Evolutionary conservation across 1,140 invertebrate species (phyloP).

Genomic region (Oscheius sp.): DNA sequence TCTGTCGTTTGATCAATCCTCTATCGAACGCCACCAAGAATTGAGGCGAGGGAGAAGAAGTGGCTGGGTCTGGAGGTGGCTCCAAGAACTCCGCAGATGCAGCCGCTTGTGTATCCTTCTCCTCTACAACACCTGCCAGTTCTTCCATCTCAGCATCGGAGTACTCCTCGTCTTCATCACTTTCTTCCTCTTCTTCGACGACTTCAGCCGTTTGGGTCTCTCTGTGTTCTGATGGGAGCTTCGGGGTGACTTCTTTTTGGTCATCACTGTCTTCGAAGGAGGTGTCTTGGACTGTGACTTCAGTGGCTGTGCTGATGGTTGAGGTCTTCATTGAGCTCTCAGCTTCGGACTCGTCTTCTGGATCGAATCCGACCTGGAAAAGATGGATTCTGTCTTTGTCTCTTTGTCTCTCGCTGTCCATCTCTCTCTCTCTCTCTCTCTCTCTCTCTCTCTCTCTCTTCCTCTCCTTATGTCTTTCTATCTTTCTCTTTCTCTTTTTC

Average conservation of each 20-base stretch:
- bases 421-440: background rate
- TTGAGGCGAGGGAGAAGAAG: slow-evolving; percentile 29
- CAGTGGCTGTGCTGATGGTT: slow-evolving; percentile 29
- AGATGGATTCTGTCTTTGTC: background rate
- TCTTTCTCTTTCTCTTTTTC: background rate
- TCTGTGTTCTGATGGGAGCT: slow-evolving; percentile 12
- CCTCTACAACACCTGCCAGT: slow-evolving; percentile 57
- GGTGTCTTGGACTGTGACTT: slow-evolving; percentile 36
- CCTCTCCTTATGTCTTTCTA: slow-evolving; percentile 15
- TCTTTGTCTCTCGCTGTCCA: too few species aligned
- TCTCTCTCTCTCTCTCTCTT: slow-evolving; percentile 12
- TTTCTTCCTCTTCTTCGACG: slow-evolving; percentile 41
- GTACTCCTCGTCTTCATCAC: slow-evolving; percentile 52
- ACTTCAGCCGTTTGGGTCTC: slow-evolving; percentile 24
- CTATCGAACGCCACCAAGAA: slow-evolving; percentile 54
- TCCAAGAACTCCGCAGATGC: slow-evolving; percentile 5
- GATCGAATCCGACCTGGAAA: slow-evolving; percentile 32
- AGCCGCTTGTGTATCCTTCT: slow-evolving; percentile 1
- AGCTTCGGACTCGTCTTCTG: slow-evolving; percentile 18
- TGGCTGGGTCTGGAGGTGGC: slow-evolving; percentile 47
- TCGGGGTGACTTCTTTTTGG: slow-evolving; percentile 22
- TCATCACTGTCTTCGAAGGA: slow-evolving; percentile 42
- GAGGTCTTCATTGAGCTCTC: slow-evolving; percentile 26
- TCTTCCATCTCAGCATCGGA: slow-evolving; percentile 59
- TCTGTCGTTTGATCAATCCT: slow-evolving; percentile 57